phyloP scores from a whole-genome alignment of 2,797 vertebrate genomes.

The Siniperca scherzeri region DNA sequence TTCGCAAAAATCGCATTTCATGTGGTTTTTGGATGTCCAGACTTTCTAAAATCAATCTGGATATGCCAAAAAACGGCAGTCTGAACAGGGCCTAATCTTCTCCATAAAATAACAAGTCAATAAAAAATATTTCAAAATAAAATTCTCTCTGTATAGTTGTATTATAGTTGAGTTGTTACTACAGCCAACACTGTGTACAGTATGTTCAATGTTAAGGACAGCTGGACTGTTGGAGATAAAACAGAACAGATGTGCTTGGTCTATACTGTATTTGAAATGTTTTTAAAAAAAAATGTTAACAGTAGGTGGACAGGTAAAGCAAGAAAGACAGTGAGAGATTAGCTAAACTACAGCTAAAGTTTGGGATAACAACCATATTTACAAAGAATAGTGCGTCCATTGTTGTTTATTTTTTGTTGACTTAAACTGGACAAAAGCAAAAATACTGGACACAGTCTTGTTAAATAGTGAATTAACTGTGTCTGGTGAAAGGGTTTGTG shows the following conservation, averaged over 20 bases:
- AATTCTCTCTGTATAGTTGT: neutral
- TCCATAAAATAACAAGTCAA: neutral
- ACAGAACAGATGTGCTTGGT: neutral
- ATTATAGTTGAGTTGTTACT: neutral
- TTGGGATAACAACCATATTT: neutral
- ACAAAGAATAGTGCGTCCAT: neutral
- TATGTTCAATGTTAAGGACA: neutral
- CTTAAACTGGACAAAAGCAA: neutral
- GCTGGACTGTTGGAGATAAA: neutral
- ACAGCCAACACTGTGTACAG: neutral
- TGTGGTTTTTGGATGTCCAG: too few relatives aligned
- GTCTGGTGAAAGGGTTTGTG: neutral
- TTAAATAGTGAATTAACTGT: neutral
- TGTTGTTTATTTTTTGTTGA: neutral
- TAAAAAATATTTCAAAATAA: conserved; percentile 4
- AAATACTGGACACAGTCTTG: too few relatives aligned
- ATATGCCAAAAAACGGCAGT: too few relatives aligned
- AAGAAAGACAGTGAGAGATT: neutral
- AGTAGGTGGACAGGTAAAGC: neutral
- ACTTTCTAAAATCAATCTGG: too few relatives aligned
- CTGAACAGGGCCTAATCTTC: too few relatives aligned
- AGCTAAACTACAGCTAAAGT: neutral
- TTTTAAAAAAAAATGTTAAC: neutral
- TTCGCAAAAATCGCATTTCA: too few relatives aligned
- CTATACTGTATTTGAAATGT: neutral